phyloP scores from a whole-genome alignment of 2,888 invertebrate species.

The Hirudinaria manillensis region DNA sequence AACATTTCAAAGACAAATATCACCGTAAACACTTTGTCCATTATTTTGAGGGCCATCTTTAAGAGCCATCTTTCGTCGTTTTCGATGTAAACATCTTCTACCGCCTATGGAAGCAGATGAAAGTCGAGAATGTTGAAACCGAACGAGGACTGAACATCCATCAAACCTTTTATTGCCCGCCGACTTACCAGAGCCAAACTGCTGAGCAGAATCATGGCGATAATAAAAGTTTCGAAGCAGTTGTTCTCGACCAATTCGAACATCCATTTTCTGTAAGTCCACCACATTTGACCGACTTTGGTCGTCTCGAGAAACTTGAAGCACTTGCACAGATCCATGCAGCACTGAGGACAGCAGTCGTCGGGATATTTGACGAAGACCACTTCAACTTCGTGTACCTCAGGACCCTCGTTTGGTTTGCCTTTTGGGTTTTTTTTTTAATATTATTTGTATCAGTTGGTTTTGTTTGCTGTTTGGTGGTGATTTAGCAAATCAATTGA shows the following conservation, averaged over 20 bases:
- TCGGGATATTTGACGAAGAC: constrained; percentile 74
- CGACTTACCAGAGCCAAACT: constrained; percentile 84
- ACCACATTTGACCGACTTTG: constrained; percentile 90
- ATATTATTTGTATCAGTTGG: not conserved
- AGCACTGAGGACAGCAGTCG: constrained; percentile 66
- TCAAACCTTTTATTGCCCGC: not conserved
- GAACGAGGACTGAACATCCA: not conserved
- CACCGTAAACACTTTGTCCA: constrained; percentile 96
- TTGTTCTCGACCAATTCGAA: constrained; percentile 96
- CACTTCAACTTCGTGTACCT: constrained; percentile 71
- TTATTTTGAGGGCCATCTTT: constrained; percentile 55
- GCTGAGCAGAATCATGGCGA: constrained; percentile 94
- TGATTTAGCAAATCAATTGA: too few species aligned
- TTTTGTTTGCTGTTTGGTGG: not conserved
- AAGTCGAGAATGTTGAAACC: not conserved
- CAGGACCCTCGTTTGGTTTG: constrained; percentile 29
- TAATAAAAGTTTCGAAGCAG: constrained; percentile 98
- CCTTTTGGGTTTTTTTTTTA: not conserved
- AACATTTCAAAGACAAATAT: constrained; percentile 98
- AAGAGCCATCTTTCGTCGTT: constrained; percentile 72
- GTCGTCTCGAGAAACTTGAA: constrained; percentile 61
- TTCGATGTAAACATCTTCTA: constrained; percentile 30
- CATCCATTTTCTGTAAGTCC: constrained; percentile 81
- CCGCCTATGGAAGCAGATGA: constrained; percentile 12
- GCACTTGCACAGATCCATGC: constrained; percentile 31